These are phyloP conservation scores for Sesia apiformis DNA, from an alignment of 2,888 invertebrate species.

Conservation along the genomic window DNA sequence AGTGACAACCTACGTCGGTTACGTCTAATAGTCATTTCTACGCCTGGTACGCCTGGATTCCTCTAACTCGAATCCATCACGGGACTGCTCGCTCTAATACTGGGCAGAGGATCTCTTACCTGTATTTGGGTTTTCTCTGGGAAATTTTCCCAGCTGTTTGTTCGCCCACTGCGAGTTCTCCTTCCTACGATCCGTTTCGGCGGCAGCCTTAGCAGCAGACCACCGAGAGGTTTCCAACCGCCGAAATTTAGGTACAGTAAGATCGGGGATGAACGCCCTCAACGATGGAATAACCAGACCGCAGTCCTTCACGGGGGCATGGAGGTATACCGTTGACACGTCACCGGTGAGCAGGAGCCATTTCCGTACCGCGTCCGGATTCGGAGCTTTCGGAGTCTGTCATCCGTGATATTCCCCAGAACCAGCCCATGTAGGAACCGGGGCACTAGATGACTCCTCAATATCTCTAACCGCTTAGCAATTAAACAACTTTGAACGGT, in stretches of 20 bases:
- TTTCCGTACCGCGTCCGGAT: conserved; percentile 16
- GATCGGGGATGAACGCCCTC: conserved; percentile 18
- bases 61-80: too few relatives aligned
- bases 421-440: conserved; percentile 31
- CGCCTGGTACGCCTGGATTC: too few relatives aligned
- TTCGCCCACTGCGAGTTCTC: conserved; percentile 11
- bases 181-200: too few relatives aligned
- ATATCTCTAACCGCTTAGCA: too few relatives aligned
- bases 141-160: conserved; percentile 3
- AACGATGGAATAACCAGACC: conserved; percentile 19
- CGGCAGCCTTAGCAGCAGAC: conserved; percentile 5
- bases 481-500: too few relatives aligned
- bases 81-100: not conserved
- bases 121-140: not conserved
- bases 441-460: conserved; percentile 36
- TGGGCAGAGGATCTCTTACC: not conserved
- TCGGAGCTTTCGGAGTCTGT: conserved; percentile 25
- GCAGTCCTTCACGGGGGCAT: conserved; percentile 17
- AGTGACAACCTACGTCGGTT: too few relatives aligned
- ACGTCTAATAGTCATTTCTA: too few relatives aligned
- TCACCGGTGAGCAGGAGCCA: conserved; percentile 27
- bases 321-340: too few relatives aligned
- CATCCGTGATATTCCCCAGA: conserved; percentile 17
- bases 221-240: conserved; percentile 8
- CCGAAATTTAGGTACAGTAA: conserved; percentile 13